phyloP scores from a whole-genome alignment of 1,140 invertebrate genomes.

The Drosophila obscura region DNA sequence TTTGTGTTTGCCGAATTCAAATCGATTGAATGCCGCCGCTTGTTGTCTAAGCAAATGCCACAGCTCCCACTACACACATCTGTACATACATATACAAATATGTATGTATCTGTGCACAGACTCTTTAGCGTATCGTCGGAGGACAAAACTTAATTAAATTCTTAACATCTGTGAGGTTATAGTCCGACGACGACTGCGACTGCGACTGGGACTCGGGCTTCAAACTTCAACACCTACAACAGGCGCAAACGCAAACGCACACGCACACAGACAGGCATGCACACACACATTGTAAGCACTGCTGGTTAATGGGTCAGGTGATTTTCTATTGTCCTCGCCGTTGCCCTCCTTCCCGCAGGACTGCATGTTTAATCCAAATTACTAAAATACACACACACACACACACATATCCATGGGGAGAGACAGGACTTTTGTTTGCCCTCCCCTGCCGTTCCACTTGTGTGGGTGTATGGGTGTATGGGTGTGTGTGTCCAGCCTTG shows the following conservation, averaged over 20 bases:
- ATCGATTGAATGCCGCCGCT: no score
- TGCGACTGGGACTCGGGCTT: slow-evolving; percentile 49
- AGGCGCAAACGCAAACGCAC: not conserved
- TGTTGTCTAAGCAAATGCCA: not conserved
- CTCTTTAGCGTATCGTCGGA: slow-evolving; percentile 30
- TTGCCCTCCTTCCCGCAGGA: slow-evolving; percentile 50
- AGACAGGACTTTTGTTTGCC: slow-evolving; percentile 45
- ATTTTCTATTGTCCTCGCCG: slow-evolving; percentile 76
- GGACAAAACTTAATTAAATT: slow-evolving; percentile 74
- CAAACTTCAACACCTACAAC: slow-evolving; percentile 58
- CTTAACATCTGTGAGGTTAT: slow-evolving; percentile 56
- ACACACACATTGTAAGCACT: slow-evolving; percentile 48
- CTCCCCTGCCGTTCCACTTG: slow-evolving; percentile 10
- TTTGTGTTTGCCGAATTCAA: no score
- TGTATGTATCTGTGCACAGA: slow-evolving; percentile 23
- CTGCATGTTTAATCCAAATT: slow-evolving; percentile 81
- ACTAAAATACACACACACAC: slow-evolving; percentile 58
- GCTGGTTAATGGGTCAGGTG: slow-evolving; percentile 75
- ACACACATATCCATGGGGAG: slow-evolving; percentile 27
- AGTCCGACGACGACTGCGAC: slow-evolving; percentile 23
- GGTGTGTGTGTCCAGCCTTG: slow-evolving; percentile 33
- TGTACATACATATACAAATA: slow-evolving; percentile 2
- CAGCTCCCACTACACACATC: not conserved
- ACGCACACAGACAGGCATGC: slow-evolving; percentile 12
- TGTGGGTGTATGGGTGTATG: slow-evolving; percentile 18